phyloP scores from a whole-genome alignment of 37 sponge, comb jelly and placozoan genomes.

The Ephydatia muelleri region DNA sequence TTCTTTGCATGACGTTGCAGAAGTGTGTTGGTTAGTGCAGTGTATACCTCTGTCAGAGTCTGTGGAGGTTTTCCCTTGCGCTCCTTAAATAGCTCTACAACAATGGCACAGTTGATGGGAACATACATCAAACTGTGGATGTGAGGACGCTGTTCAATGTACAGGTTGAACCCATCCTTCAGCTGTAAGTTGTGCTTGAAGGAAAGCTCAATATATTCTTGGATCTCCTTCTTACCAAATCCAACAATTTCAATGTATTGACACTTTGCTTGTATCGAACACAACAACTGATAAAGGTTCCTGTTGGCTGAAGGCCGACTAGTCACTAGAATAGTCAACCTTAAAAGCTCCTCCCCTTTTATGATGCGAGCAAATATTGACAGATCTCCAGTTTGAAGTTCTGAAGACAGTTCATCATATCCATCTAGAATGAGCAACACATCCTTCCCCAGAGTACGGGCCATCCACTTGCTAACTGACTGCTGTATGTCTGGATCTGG shows the following conservation, averaged over 20 bases:
- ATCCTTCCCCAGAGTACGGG: not conserved
- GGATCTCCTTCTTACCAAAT: conserved; percentile 11
- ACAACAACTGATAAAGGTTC: not conserved
- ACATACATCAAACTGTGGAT: conserved; percentile 19
- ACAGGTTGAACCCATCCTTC: not conserved
- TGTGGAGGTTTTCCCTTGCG: not conserved
- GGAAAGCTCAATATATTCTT: not conserved
- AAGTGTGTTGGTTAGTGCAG: not conserved
- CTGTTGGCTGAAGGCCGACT: conserved; percentile 17
- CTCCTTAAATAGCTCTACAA: conserved; percentile 12
- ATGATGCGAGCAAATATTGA: not conserved
- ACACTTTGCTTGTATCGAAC: not conserved
- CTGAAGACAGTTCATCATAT: conserved; percentile 19
- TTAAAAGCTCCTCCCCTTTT: not conserved
- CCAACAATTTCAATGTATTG: conserved; percentile 14
- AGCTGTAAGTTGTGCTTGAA: not conserved
- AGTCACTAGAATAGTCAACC: conserved; percentile 3
- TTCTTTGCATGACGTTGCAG: not conserved
- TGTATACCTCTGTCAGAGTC: not conserved
- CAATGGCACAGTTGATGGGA: conserved; percentile 22
- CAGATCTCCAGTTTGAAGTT: not conserved
- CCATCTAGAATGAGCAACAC: conserved; percentile 21
- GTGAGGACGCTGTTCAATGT: conserved; percentile 9
- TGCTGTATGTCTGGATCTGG: not conserved
- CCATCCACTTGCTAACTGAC: not conserved